These are phyloP conservation scores for Illadopsis cleaveri DNA, from an alignment of 2,113 vertebrate genomes.

Conservation along the genomic window DNA sequence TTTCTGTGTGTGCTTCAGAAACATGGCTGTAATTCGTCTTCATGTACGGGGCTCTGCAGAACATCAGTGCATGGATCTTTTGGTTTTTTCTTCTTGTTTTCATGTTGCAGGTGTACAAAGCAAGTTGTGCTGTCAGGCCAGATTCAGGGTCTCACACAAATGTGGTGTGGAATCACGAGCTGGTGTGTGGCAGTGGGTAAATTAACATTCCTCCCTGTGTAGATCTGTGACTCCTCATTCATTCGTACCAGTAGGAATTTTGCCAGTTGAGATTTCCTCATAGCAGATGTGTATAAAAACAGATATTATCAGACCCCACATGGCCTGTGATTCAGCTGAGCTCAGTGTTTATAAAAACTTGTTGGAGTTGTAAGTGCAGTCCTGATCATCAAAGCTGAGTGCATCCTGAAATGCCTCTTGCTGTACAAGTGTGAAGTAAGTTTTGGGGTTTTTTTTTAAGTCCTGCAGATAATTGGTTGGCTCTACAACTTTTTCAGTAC, in stretches of 20 bases:
- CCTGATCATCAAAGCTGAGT: neutral
- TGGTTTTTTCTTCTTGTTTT: neutral
- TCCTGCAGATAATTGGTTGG: neutral
- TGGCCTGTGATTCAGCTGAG: neutral
- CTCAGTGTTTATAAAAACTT: neutral
- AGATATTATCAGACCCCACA: neutral
- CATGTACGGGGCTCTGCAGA: neutral
- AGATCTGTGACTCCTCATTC: neutral
- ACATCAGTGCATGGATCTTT: neutral
- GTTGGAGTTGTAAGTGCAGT: neutral
- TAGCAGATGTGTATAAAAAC: neutral
- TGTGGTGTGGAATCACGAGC: neutral
- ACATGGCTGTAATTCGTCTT: neutral
- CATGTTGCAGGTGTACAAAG: neutral
- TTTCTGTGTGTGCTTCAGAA: neutral
- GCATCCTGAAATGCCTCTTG: accelerated
- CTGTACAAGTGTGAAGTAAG: neutral
- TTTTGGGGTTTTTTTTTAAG: neutral
- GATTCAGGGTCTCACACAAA: neutral
- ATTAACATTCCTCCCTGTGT: neutral
- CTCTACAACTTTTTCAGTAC: neutral
- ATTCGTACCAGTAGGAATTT: neutral
- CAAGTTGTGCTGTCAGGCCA: accelerated
- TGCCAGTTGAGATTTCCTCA: neutral
- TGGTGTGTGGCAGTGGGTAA: neutral